Conservation (phyloP, 2,797 vertebrate species). For the Poeciliopsis paucimaculata region DNA sequence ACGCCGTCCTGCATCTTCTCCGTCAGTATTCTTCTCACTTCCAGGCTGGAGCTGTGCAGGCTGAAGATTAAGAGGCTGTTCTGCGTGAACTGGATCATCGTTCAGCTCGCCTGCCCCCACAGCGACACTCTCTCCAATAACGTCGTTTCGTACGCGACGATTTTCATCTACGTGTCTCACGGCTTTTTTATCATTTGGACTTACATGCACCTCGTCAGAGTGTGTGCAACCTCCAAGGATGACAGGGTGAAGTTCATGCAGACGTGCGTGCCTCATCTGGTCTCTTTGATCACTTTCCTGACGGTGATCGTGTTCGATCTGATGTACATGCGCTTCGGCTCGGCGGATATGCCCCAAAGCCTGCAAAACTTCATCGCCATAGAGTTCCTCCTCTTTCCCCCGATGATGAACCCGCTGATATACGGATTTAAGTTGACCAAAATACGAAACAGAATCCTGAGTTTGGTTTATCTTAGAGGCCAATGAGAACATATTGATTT, state of each 20-base stretch:
- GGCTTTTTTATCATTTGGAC: constrained; percentile 58
- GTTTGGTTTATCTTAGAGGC: background rate
- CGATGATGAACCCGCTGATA: constrained; percentile 58
- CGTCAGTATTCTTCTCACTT: background rate
- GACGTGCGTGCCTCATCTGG: constrained; percentile 71
- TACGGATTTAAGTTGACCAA: constrained; percentile 61
- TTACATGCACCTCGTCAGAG: constrained; percentile 49
- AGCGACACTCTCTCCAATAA: background rate
- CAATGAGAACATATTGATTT: background rate
- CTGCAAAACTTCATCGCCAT: constrained; percentile 53
- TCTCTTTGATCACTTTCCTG: constrained; percentile 45
- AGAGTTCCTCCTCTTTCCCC: constrained; percentile 55
- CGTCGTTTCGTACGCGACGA: constrained; percentile 1
- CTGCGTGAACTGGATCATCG: constrained; percentile 52
- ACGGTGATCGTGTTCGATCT: constrained; percentile 58
- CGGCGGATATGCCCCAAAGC: constrained; percentile 29
- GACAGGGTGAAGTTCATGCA: constrained; percentile 65
- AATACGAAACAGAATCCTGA: constrained; percentile 42
- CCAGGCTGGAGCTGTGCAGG: constrained; percentile 28
- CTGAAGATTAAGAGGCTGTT: constrained; percentile 33
- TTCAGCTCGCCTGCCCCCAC: constrained; percentile 41
- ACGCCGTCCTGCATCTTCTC: constrained; percentile 23
- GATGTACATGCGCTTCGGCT: constrained; percentile 44
- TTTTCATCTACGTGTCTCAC: constrained; percentile 15
- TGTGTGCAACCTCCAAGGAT: constrained; percentile 37